A percentile compares a stretch with the other conserved stretches of the same genome.
phyloP scores from a whole-genome alignment of 2,888 invertebrate genomes.

The Ormyrus thymus region DNA sequence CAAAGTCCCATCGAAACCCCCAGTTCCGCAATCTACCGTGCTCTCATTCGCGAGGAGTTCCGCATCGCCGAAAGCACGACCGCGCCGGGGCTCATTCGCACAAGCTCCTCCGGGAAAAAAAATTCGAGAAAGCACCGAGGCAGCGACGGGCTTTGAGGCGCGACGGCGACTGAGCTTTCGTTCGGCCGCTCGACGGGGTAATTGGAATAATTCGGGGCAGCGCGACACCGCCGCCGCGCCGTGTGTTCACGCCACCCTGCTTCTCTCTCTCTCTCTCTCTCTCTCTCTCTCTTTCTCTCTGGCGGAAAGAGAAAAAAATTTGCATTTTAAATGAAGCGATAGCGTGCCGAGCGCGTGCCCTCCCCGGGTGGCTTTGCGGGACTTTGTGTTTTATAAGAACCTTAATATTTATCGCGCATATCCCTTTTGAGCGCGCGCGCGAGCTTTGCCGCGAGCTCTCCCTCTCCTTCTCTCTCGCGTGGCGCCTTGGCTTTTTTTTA shows the following conservation, averaged over 20 bases:
- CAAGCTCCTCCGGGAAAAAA: neutral
- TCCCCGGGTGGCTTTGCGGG: conserved; percentile 53
- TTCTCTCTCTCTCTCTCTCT: too few species aligned
- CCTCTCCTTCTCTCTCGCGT: conserved; percentile 3
- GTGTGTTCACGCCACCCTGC: conserved; percentile 68
- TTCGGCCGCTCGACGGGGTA: conserved; percentile 55
- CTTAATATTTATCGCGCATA: conserved; percentile 70
- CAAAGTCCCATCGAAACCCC: too few species aligned
- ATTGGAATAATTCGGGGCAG: conserved; percentile 74
- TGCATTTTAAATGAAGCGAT: conserved; percentile 76
- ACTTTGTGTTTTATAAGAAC: conserved; percentile 72
- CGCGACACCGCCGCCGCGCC: conserved; percentile 50
- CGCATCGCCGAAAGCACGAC: neutral
- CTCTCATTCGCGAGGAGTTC: too few species aligned
- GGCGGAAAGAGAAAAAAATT: conserved; percentile 65
- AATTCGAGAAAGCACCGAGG: too few species aligned
- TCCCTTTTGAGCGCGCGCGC: conserved; percentile 52
- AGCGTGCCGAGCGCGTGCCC: conserved; percentile 67
- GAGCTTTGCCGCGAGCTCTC: conserved; percentile 51
- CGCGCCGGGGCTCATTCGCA: neutral
- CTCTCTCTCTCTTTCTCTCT: too few species aligned
- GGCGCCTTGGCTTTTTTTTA: conserved; percentile 11
- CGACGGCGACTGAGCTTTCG: conserved; percentile 24
- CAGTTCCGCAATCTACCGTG: too few species aligned
- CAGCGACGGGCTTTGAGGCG: neutral